A percentile compares a stretch with the other conserved stretches of the same genome.
phyloP scores from a whole-genome alignment of 2,888 invertebrate genomes.

The Drosophila cracens region DNA sequence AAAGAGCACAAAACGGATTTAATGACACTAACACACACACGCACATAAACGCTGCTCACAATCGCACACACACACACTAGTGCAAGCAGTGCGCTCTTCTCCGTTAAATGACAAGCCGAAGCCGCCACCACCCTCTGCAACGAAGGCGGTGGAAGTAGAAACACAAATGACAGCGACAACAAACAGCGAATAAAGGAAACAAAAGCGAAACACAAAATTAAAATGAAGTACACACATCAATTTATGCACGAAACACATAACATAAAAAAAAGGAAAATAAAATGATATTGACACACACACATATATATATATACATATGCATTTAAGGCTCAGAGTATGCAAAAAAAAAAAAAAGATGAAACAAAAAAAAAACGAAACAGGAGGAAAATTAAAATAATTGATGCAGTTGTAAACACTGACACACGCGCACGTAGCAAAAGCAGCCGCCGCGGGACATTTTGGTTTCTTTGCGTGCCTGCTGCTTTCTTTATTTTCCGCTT shows the following conservation, averaged over 20 bases:
- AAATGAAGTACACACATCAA: slow-evolving; percentile 55
- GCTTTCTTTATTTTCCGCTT: slow-evolving; percentile 1
- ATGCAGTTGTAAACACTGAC: slow-evolving; percentile 58
- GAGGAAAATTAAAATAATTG: slow-evolving; percentile 20
- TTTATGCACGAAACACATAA: slow-evolving; percentile 17
- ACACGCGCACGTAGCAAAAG: slow-evolving; percentile 40
- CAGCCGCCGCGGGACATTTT: slow-evolving; percentile 18
- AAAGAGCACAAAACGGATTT: slow-evolving; percentile 53
- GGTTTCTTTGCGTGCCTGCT: slow-evolving; percentile 2
- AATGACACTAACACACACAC: slow-evolving; percentile 37
- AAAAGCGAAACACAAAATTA: slow-evolving; percentile 72
- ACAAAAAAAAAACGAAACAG: slow-evolving; percentile 8
- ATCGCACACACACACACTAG: slow-evolving; percentile 28
- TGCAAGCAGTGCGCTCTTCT: slow-evolving; percentile 28
- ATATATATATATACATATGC: neutral
- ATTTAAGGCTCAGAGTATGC: slow-evolving; percentile 23
- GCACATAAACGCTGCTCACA: slow-evolving; percentile 29
- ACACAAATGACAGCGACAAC: slow-evolving; percentile 63
- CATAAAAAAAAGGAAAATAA: slow-evolving; percentile 2
- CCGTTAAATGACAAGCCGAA: slow-evolving; percentile 51
- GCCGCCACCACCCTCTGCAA: slow-evolving; percentile 66
- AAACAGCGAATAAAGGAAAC: slow-evolving; percentile 75
- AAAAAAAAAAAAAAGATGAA: slow-evolving; percentile 10
- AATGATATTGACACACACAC: slow-evolving; percentile 5
- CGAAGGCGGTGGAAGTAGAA: slow-evolving; percentile 55